Conservation (phyloP, 2,888 invertebrate genomes). For the Aleiodes testaceus region DNA sequence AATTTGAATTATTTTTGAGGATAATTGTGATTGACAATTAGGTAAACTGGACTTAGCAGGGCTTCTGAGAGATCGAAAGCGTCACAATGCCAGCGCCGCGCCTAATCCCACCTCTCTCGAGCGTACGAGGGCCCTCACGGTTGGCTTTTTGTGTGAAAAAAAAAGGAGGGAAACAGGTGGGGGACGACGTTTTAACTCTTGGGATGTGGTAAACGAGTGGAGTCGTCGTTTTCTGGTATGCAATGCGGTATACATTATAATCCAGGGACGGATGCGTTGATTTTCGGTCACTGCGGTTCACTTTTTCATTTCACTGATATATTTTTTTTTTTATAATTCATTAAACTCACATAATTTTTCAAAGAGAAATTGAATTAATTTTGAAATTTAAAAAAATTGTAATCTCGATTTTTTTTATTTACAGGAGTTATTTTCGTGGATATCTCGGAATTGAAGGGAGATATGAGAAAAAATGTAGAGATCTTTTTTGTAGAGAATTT, state of each 20-base stretch:
- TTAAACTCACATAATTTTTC: too few species aligned
- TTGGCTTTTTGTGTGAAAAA: conserved; percentile 20
- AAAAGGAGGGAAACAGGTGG: conserved; percentile 35
- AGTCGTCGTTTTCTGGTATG: conserved; percentile 34
- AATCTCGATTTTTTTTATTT: too few species aligned
- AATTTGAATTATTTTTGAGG: too few species aligned
- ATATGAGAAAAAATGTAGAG: too few species aligned
- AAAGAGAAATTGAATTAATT: too few species aligned
- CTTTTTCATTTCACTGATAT: neutral
- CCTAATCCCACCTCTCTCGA: conserved; percentile 33
- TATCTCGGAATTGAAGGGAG: too few species aligned
- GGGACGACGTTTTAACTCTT: conserved; percentile 18
- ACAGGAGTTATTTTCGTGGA: too few species aligned
- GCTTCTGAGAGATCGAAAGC: neutral
- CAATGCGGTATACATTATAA: conserved; percentile 29
- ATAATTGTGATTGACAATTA: conserved; percentile 3
- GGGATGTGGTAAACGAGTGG: conserved; percentile 22
- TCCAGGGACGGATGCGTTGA: conserved; percentile 28
- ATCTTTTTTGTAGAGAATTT: too few species aligned
- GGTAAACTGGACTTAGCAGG: neutral
- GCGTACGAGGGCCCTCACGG: conserved; percentile 21
- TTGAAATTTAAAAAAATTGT: too few species aligned
- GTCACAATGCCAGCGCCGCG: conserved; percentile 33
- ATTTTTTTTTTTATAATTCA: too few species aligned
- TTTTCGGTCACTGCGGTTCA: neutral